phyloP scores from a whole-genome alignment of 2,888 invertebrate genomes.

The Seladonia tumulorum region DNA sequence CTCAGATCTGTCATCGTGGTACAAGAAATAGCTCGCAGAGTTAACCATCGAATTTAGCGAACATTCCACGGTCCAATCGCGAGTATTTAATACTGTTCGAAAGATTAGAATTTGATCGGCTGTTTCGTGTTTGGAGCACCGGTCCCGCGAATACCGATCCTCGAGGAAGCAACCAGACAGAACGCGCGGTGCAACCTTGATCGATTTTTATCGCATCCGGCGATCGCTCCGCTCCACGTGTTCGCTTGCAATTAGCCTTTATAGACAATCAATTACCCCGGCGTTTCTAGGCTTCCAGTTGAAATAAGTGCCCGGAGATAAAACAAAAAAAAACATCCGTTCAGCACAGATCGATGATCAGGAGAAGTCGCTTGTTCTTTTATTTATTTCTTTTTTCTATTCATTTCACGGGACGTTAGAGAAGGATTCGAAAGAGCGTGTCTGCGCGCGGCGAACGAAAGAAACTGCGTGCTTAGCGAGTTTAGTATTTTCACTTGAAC shows the following conservation, averaged over 20 bases:
- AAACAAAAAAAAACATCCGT: neutral
- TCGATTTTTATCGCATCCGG: neutral
- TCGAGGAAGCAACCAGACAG: neutral
- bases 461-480: slow-evolving; percentile 19
- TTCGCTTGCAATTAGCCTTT: neutral
- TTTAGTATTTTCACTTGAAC: slow-evolving; percentile 19
- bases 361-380: neutral
- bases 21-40: neutral
- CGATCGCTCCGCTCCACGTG: slow-evolving; percentile 8
- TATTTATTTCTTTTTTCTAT: neutral
- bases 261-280: neutral
- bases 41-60: neutral
- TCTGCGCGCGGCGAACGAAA: neutral
- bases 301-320: neutral
- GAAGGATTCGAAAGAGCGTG: neutral
- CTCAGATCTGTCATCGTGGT: neutral
- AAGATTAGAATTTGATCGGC: neutral
- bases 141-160: neutral
- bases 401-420: neutral
- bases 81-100: neutral
- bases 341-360: neutral
- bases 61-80: neutral
- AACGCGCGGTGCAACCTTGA: neutral
- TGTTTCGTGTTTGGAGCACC: neutral
- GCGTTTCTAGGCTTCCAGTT: neutral